A percentile compares a stretch with the other conserved stretches of the same genome.
Evolutionary conservation across 2,113 vertebrate species (phyloP).

Genomic region (Serilophus lunatus): DNA sequence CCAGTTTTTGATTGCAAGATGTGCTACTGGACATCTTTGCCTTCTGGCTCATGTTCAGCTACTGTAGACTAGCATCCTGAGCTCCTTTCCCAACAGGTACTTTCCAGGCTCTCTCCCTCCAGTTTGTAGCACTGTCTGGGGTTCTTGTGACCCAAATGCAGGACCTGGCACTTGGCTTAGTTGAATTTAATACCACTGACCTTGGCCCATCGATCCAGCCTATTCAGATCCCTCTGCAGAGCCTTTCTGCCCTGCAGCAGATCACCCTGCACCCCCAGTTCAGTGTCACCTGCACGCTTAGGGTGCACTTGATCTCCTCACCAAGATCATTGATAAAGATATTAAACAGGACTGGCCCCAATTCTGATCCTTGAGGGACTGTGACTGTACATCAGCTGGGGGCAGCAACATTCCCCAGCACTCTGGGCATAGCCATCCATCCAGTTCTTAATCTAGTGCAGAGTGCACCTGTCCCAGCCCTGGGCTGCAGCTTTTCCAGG

Average conservation of each 20-base stretch:
- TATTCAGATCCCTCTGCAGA: not conserved
- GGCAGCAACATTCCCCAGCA: not conserved
- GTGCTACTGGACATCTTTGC: not conserved
- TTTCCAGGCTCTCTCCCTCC: not conserved
- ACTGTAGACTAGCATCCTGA: not conserved
- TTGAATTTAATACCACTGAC: not conserved
- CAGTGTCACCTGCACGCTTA: too few relatives aligned
- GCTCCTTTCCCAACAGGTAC: not conserved
- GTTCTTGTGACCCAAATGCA: not conserved
- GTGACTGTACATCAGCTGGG: not conserved
- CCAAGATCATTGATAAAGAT: not conserved
- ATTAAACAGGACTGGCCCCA: not conserved
- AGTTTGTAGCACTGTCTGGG: not conserved
- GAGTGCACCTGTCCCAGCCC: too few relatives aligned
- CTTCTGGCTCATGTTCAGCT: not conserved
- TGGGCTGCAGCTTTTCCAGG: not conserved
- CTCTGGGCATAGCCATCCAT: not conserved
- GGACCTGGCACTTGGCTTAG: not conserved
- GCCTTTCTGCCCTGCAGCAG: not conserved
- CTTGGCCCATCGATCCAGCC: not conserved
- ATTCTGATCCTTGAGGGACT: too few relatives aligned
- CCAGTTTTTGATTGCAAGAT: too few relatives aligned
- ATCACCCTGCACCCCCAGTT: not conserved
- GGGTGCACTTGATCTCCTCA: fast-evolving
- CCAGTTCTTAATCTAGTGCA: not conserved